Percentiles rank a stretch among this genome's conserved stretches.
These are phyloP conservation scores for Lasiurus cinereus DNA, from an alignment of 2,113 vertebrate species.

Conservation along the genomic window DNA sequence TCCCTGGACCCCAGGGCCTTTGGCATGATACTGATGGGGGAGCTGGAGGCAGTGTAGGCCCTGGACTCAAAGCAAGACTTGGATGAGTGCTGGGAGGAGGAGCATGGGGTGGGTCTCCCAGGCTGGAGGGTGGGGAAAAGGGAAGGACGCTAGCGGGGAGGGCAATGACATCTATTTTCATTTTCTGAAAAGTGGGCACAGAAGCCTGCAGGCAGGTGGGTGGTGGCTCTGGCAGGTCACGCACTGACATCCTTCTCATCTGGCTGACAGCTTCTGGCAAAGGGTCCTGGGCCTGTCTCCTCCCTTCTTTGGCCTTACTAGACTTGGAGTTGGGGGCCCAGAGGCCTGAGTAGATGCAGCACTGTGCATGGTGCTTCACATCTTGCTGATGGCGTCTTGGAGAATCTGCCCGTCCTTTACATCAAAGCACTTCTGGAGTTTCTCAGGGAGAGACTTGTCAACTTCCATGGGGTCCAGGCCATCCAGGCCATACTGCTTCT, in stretches of 20 bases:
- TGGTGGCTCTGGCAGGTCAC: neutral
- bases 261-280: conserved; percentile 36
- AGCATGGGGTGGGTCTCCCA: neutral
- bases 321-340: conserved; percentile 93
- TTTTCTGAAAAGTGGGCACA: conserved; percentile 56
- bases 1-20: conserved; percentile 69
- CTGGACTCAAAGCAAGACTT: conserved; percentile 68
- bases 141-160: conserved; percentile 38
- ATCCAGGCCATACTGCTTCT: conserved; percentile 94
- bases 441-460: conserved; percentile 92
- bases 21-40: conserved; percentile 79
- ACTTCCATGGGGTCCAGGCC: conserved; percentile 95
- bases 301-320: conserved; percentile 87
- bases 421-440: conserved; percentile 96
- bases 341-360: conserved; percentile 93
- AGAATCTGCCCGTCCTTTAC: conserved; percentile 94
- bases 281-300: conserved; percentile 74
- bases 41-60: conserved; percentile 68
- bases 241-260: conserved; percentile 68
- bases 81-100: neutral
- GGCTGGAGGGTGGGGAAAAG: neutral
- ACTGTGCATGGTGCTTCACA: conserved; percentile 93
- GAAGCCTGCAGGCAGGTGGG: neutral
- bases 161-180: conserved; percentile 57
- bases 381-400: conserved; percentile 94